Conservation (phyloP, 2,888 invertebrate genomes). For the Micoletzkya japonica region DNA sequence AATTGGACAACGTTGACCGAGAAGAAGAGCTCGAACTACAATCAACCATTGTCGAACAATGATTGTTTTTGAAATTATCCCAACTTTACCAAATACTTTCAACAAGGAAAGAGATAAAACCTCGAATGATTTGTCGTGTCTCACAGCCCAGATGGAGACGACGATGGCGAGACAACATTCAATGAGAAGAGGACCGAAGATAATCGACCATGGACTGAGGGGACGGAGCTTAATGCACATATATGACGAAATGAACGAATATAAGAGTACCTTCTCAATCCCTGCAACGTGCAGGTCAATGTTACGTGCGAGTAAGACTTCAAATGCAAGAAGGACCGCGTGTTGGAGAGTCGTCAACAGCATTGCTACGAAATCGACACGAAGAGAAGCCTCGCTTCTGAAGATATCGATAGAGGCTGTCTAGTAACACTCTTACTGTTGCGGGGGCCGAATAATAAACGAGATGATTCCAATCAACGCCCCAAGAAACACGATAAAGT, state of each 20-base stretch:
- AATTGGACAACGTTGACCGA: conserved; percentile 96
- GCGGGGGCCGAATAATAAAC: conserved; percentile 94
- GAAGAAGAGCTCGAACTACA: conserved; percentile 89
- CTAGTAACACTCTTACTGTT: conserved; percentile 72
- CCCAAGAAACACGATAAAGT: conserved; percentile 82
- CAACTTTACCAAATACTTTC: not conserved
- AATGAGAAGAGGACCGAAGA: conserved; percentile 86
- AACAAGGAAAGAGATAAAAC: conserved; percentile 67
- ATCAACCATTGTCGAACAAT: not conserved
- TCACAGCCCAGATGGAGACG: conserved; percentile 95
- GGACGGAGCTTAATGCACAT: too few relatives aligned
- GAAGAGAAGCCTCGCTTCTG: conserved; percentile 90
- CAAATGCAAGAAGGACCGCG: conserved; percentile 91
- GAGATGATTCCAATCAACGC: conserved; percentile 88
- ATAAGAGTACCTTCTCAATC: not conserved
- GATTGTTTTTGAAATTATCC: not conserved
- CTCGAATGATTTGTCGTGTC: conserved; percentile 96
- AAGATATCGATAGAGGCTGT: conserved; percentile 26
- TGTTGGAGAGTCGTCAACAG: conserved; percentile 91
- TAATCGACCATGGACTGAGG: conserved; percentile 72
- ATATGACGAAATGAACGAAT: too few relatives aligned
- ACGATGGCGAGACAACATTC: conserved; percentile 94
- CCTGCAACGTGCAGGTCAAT: conserved; percentile 70
- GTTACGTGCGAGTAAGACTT: conserved; percentile 91
- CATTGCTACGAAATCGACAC: conserved; percentile 98